Evolutionary conservation across 2,797 vertebrate species (phyloP), one percentile per base, ranked within the genome.

Genomic region (Xiphorhynchus erythropygius): DNA sequence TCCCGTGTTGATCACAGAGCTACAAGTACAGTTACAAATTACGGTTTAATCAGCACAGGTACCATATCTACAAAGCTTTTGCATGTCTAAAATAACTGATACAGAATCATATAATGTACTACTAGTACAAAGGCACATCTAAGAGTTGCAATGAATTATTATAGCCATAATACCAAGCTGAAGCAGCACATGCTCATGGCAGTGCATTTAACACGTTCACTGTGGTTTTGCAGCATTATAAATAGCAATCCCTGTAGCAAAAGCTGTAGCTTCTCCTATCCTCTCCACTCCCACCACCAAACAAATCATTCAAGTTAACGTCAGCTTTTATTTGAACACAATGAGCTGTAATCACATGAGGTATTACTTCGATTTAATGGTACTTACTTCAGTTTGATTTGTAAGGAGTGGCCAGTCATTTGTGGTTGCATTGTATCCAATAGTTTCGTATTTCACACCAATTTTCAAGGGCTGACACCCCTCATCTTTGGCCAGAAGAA

Each of bases 321-420:
- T 93, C 90, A 92, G 83, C 75, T 93, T 93, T 97, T 93, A 89
- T 95, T 90, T 82, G 60, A 80, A 86, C 85, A 93, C 92, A 94
- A 91, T 91, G 90, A 93, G 89, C 82, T 93, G 73, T 64, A 69
- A 90, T 96, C 95, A 92, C 85, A 91, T 90, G 84, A 96, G 78
- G 85, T 71, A 76, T 73, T 86, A 70, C 65, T 90, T 86, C 49
- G 59, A 85, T 89, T 96, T 96, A 95, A 92, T 91, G 90, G 78
- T 86, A 55, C 92, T 94, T 83, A 71, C 67, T 91, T 90, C 78
- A 81, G 83, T 95, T 95, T 91, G 77, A 68, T 90, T 96, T 81
- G 65, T 35, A 84, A 93, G 94, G 82, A 94, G 92, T 55, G 87
- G 83, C 85, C 39, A 32, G 50, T 64, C 63, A 63, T 32, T 80